Evolutionary conservation across 1,140 invertebrate species (phyloP).

Genomic region (Ceratitis capitata): DNA sequence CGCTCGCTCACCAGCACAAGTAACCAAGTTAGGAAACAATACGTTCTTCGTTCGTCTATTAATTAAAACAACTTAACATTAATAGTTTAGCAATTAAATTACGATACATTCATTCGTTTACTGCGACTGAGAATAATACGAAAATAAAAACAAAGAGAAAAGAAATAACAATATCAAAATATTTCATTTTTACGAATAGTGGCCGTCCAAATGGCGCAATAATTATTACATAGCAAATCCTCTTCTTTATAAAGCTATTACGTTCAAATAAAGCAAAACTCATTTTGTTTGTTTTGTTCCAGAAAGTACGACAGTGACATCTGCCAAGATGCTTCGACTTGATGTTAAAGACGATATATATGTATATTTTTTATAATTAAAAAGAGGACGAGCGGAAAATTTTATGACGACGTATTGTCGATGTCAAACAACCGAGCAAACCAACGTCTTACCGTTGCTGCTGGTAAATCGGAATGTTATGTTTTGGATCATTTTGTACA

Average conservation of each 20-base stretch:
- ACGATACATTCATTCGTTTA: background rate
- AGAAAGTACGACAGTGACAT: background rate
- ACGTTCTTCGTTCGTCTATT: conserved; percentile 8
- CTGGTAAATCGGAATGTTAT: conserved; percentile 65
- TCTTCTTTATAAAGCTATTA: background rate
- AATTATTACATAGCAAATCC: background rate
- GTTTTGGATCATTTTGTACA: conserved; percentile 59
- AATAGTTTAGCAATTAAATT: conserved; percentile 28
- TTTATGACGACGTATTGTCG: background rate
- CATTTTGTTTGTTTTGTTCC: background rate
- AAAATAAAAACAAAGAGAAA: background rate
- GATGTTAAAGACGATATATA: background rate
- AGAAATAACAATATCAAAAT: background rate
- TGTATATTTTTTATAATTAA: background rate
- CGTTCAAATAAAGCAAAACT: background rate
- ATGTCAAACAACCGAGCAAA: background rate
- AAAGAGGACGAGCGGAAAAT: background rate
- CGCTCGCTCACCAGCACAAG: conserved; percentile 1
- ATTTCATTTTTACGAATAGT: background rate
- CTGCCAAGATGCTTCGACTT: background rate
- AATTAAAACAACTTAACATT: conserved; percentile 25
- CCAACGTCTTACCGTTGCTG: conserved; percentile 61
- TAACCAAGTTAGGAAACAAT: conserved; percentile 20
- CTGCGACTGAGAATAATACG: background rate
- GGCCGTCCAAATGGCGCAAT: background rate